A percentile compares a stretch with the other conserved stretches of the same genome.
Evolutionary conservation across 2,888 invertebrate species (phyloP).

Genomic region (Ceraclea dissimilis): DNA sequence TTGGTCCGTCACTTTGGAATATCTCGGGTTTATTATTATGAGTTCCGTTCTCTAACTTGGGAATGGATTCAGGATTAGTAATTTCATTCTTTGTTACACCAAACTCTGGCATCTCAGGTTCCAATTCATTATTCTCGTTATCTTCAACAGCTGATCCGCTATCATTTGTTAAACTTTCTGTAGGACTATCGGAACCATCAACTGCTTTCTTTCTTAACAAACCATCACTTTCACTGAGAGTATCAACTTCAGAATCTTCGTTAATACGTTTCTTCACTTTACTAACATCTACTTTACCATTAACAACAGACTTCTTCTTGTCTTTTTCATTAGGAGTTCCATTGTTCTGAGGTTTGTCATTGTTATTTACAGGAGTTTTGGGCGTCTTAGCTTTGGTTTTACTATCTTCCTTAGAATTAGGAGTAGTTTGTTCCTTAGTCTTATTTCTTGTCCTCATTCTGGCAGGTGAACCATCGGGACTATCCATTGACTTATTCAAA

Average conservation of each 20-base stretch:
- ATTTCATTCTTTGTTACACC: constrained; percentile 27
- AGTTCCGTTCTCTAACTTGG: constrained; percentile 16
- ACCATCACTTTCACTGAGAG: constrained; percentile 53
- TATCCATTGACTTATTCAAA: constrained; percentile 74
- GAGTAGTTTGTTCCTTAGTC: constrained; percentile 64
- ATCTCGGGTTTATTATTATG: constrained; percentile 9
- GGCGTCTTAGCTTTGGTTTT: constrained; percentile 38
- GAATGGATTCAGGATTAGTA: constrained; percentile 7
- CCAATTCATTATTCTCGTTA: constrained; percentile 48
- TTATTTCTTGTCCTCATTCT: constrained; percentile 85
- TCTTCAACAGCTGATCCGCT: constrained; percentile 52
- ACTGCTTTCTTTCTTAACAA: constrained; percentile 49
- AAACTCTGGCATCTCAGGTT: constrained; percentile 45
- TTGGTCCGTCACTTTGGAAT: constrained; percentile 2
- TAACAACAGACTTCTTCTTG: constrained; percentile 32
- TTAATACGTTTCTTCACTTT: constrained; percentile 53
- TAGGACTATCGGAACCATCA: constrained; percentile 66
- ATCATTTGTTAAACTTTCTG: constrained; percentile 77
- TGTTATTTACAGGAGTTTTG: constrained; percentile 34
- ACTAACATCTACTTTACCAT: constrained; percentile 44
- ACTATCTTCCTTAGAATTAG: constrained; percentile 42
- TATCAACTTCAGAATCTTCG: constrained; percentile 50
- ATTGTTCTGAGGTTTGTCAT: constrained; percentile 38
- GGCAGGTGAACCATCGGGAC: constrained; percentile 76
- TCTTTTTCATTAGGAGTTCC: constrained; percentile 29